phyloP scores from a whole-genome alignment of 2,113 vertebrate species.

The Urocolius indicus region DNA sequence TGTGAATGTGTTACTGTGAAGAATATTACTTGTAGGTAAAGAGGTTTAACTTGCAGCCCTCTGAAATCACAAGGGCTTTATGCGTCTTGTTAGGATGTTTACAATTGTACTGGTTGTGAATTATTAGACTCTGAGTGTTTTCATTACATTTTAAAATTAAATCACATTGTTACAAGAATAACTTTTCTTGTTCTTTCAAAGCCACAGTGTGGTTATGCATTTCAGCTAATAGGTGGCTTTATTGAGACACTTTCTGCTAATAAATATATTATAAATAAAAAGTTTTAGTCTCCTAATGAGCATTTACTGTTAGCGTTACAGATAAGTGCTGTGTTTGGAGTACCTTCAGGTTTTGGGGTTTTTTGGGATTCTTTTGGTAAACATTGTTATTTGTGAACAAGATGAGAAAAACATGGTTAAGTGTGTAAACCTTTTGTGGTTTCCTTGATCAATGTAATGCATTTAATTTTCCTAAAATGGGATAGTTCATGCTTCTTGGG shows the following conservation, averaged over 20 bases:
- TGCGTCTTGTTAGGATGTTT: not conserved
- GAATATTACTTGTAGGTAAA: not conserved
- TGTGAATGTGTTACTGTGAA: not conserved
- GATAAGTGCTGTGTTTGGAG: not conserved
- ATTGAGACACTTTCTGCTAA: not conserved
- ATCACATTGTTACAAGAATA: not conserved
- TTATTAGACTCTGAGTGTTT: not conserved
- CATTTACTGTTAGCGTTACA: not conserved
- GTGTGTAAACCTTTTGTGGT: not conserved
- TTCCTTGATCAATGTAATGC: not conserved
- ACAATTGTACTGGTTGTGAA: not conserved
- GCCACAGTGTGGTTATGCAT: not conserved
- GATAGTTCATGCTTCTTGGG: not conserved
- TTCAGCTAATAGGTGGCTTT: not conserved
- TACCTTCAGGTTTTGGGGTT: not conserved
- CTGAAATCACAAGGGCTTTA: not conserved
- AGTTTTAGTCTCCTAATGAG: not conserved
- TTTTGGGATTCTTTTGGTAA: not conserved
- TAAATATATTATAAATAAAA: not conserved
- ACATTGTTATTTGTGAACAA: not conserved
- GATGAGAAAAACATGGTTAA: not conserved
- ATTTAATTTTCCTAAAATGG: not conserved
- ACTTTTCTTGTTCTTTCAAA: not conserved
- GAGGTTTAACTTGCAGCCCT: not conserved
- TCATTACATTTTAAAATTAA: slow-evolving; percentile 7